phyloP scores from a whole-genome alignment of 1,140 invertebrate genomes.

The Dendrolimus punctatus region DNA sequence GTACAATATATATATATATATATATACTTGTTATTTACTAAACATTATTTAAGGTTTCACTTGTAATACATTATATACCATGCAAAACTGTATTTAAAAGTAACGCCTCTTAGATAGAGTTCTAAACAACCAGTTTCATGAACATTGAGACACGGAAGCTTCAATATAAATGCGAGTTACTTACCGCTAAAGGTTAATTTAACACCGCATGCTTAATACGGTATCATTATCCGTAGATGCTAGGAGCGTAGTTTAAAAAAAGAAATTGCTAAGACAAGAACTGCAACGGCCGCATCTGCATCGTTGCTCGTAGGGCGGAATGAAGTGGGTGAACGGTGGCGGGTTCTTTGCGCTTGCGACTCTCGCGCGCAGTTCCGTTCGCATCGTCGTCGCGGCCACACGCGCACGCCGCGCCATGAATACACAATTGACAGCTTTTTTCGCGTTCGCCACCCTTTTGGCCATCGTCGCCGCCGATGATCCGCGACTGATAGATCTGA shows the following conservation, averaged over 20 bases:
- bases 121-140: too few species aligned
- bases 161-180: too few species aligned
- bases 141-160: too few species aligned
- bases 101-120: too few species aligned
- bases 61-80: too few species aligned
- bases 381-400: conserved; percentile 56
- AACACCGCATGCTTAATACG: conserved; percentile 3
- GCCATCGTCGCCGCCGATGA: conserved; percentile 31
- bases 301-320: conserved; percentile 37
- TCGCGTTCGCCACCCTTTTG: conserved; percentile 48
- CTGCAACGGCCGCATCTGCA: conserved; percentile 36
- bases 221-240: neutral
- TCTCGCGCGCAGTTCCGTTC: conserved; percentile 54
- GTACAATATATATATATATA: too few species aligned
- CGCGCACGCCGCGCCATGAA: conserved; percentile 54
- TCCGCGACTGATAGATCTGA: conserved; percentile 52
- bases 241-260: neutral
- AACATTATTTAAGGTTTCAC: too few species aligned
- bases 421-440: conserved; percentile 31
- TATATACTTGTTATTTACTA: too few species aligned
- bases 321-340: conserved; percentile 44
- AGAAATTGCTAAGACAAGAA: conserved; percentile 17
- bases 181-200: neutral
- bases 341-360: conserved; percentile 24
- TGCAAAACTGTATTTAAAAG: too few species aligned